Percentiles rank a stretch among this genome's conserved stretches.
phyloP scores from a whole-genome alignment of 2,888 invertebrate genomes.

The Neoitamus cyanurus region DNA sequence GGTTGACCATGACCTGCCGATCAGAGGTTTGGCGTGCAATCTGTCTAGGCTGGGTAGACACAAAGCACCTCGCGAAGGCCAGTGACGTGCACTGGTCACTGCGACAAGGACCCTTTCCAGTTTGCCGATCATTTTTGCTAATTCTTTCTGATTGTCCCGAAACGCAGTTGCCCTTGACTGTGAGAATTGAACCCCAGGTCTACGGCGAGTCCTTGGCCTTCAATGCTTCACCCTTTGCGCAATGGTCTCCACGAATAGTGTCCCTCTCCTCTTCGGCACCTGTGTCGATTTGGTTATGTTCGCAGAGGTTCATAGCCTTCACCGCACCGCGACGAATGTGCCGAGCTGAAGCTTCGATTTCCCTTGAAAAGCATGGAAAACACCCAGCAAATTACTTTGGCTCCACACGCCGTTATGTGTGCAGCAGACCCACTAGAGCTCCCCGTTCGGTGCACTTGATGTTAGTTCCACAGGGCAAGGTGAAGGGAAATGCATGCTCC shows the following conservation, averaged over 20 bases:
- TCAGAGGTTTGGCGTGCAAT: neutral
- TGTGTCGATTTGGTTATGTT: neutral
- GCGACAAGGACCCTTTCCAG: neutral
- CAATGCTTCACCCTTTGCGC: neutral
- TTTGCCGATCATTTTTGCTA: neutral
- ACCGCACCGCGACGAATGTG: neutral
- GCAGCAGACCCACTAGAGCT: neutral
- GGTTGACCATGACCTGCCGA: conserved; percentile 30
- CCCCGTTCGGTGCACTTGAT: neutral
- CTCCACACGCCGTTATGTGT: conserved; percentile 1
- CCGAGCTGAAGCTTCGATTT: neutral
- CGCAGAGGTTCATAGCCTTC: neutral
- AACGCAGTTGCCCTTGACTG: conserved; percentile 16
- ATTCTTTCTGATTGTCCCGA: neutral
- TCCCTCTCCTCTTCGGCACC: neutral
- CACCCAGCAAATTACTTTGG: neutral
- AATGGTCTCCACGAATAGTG: neutral
- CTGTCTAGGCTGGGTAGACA: neutral
- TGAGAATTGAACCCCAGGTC: neutral
- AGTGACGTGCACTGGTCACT: neutral
- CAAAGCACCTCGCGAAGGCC: neutral
- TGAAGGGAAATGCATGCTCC: conserved; percentile 18
- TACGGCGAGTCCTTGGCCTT: conserved; percentile 15
- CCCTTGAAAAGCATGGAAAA: neutral
- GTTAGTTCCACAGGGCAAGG: conserved; percentile 22